Conservation (phyloP, 2,888 invertebrate species). For the Baccha elongata region DNA sequence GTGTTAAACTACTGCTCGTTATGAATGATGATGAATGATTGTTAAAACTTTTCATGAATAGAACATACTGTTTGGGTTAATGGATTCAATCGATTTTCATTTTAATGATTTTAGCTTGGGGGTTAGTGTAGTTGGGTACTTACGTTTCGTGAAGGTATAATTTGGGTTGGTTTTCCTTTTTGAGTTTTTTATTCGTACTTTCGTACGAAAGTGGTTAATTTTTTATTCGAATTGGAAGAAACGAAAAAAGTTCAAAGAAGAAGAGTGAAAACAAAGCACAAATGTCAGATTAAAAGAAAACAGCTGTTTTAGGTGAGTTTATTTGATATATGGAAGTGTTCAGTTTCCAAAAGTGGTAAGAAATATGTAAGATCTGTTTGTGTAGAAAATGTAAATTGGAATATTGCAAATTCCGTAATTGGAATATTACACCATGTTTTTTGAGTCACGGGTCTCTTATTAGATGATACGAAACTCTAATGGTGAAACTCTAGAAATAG, state of each 20-base stretch:
- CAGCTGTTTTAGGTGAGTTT: slow-evolving; percentile 37
- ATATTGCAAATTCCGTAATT: too few species aligned
- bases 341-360: background rate
- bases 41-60: background rate
- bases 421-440: too few species aligned
- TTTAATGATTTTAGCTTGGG: slow-evolving; percentile 26
- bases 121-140: slow-evolving; percentile 28
- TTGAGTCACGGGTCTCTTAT: too few species aligned
- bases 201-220: slow-evolving; percentile 31
- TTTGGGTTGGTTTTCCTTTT: slow-evolving; percentile 17
- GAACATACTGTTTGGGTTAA: background rate
- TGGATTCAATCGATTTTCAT: slow-evolving; percentile 48
- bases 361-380: background rate
- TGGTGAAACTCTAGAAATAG: too few species aligned
- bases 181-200: slow-evolving; percentile 10
- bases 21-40: background rate
- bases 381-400: background rate
- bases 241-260: slow-evolving; percentile 8
- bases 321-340: background rate
- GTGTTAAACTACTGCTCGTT: background rate
- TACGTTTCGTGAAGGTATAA: slow-evolving; percentile 23
- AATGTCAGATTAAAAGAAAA: slow-evolving; percentile 43
- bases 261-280: slow-evolving; percentile 34
- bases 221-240: background rate
- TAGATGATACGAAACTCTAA: too few species aligned